Percentiles rank a stretch among this genome's conserved stretches.
Conservation (phyloP, 2,888 invertebrate genomes). For the Macrosoma leucophasiata region DNA sequence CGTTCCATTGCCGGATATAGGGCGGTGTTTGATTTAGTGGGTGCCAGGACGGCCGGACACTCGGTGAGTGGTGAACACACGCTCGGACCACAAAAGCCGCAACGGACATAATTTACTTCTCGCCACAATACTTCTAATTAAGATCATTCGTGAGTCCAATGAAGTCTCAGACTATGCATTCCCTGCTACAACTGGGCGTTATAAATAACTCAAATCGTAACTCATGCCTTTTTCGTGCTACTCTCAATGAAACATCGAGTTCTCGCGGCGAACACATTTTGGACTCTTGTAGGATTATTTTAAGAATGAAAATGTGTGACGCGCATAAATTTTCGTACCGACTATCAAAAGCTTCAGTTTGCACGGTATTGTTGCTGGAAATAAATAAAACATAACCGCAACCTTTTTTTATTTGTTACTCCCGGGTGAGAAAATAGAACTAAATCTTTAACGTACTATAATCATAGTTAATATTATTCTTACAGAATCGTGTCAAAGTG, state of each 20-base stretch:
- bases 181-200: slow-evolving; percentile 61
- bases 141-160: slow-evolving; percentile 67
- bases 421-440: slow-evolving; percentile 39
- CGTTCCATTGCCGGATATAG: slow-evolving; percentile 36
- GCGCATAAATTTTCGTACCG: slow-evolving; percentile 25
- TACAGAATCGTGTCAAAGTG: slow-evolving; percentile 17
- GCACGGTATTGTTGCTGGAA: slow-evolving; percentile 50
- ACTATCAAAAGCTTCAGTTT: slow-evolving; percentile 43
- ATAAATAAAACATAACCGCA: slow-evolving; percentile 56
- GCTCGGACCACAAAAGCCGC: slow-evolving; percentile 49
- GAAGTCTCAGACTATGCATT: slow-evolving; percentile 55
- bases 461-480: too few relatives aligned
- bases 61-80: too few relatives aligned
- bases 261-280: slow-evolving; percentile 27
- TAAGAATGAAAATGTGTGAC: slow-evolving; percentile 38
- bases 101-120: slow-evolving; percentile 57
- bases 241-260: slow-evolving; percentile 39
- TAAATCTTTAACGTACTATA: slow-evolving; percentile 28
- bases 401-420: slow-evolving; percentile 49
- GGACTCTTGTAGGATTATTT: slow-evolving; percentile 29
- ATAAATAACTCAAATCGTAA: slow-evolving; percentile 70
- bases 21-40: slow-evolving; percentile 62
- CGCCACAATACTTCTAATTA: slow-evolving; percentile 71
- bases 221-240: slow-evolving; percentile 54
- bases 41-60: slow-evolving; percentile 28